Percentiles rank a stretch among this genome's conserved stretches.
These are phyloP conservation scores for Trichogramma dendrolimi DNA, from an alignment of 2,888 invertebrate species.

Conservation along the genomic window DNA sequence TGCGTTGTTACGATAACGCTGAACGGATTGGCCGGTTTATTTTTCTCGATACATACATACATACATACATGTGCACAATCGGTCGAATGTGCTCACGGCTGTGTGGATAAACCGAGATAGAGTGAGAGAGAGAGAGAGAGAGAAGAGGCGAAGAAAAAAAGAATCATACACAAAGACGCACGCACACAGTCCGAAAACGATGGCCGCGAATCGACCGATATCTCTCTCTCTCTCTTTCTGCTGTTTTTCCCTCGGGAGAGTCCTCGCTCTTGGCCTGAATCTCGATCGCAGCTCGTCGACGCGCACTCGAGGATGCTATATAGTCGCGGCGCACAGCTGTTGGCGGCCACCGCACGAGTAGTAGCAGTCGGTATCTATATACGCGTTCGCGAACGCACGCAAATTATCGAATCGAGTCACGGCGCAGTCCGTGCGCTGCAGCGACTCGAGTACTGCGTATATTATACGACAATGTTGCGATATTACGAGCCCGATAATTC, in stretches of 20 bases:
- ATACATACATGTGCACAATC: neutral
- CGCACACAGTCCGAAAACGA: too few relatives aligned
- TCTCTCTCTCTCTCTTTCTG: too few relatives aligned
- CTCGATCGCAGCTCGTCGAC: too few relatives aligned
- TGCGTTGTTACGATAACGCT: too few relatives aligned
- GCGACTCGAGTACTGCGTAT: neutral
- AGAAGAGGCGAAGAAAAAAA: slow-evolving; percentile 3
- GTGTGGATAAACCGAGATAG: neutral
- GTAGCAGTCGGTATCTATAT: neutral
- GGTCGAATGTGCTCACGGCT: neutral
- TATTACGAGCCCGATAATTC: too few relatives aligned
- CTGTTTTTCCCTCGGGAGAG: too few relatives aligned
- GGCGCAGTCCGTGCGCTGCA: neutral
- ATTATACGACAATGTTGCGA: neutral
- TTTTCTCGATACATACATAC: too few relatives aligned
- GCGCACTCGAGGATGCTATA: too few relatives aligned
- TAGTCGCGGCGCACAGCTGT: too few relatives aligned
- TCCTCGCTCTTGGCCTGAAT: too few relatives aligned
- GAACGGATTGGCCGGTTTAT: too few relatives aligned
- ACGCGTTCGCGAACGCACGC: neutral
- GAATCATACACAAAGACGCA: neutral
- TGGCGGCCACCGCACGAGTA: neutral
- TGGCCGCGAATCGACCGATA: too few relatives aligned
- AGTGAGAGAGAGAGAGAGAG: neutral
- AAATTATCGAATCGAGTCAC: neutral